These are phyloP conservation scores for Podargus strigoides DNA, from an alignment of 2,797 vertebrate species.

Conservation along the genomic window DNA sequence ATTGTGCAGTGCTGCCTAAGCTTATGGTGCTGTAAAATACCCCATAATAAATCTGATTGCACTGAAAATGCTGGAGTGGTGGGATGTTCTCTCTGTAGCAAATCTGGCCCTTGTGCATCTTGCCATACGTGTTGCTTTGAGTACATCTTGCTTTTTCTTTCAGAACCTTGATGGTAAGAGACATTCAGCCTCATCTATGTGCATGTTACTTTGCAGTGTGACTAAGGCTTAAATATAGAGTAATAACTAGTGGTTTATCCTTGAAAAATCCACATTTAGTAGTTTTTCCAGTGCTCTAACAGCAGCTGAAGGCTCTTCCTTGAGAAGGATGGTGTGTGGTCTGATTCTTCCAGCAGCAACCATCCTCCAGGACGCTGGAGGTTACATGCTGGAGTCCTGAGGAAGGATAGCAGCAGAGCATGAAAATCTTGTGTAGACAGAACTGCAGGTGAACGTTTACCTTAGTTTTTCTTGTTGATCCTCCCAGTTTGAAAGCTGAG, in stretches of 20 bases:
- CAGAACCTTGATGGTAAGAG: neutral
- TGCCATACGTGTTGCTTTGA: neutral
- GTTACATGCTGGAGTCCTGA: neutral
- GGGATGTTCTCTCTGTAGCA: neutral
- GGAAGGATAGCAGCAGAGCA: neutral
- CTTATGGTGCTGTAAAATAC: neutral
- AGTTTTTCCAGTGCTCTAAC: neutral
- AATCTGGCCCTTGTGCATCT: neutral
- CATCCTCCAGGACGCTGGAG: neutral
- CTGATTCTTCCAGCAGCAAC: neutral
- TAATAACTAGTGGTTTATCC: neutral
- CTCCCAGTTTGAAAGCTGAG: neutral
- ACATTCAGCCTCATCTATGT: neutral
- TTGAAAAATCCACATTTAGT: neutral
- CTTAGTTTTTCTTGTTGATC: neutral
- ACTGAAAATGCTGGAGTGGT: neutral
- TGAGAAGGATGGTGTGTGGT: neutral
- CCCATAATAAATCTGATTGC: neutral
- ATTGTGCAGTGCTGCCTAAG: neutral
- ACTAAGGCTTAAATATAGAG: neutral
- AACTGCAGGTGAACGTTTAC: neutral
- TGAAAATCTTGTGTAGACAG: neutral
- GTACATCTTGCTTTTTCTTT: neutral
- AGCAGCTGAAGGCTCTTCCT: neutral
- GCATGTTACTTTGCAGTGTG: neutral